These are phyloP conservation scores for Hypothenemus hampei DNA, from an alignment of 1,140 invertebrate species.

Conservation along the genomic window DNA sequence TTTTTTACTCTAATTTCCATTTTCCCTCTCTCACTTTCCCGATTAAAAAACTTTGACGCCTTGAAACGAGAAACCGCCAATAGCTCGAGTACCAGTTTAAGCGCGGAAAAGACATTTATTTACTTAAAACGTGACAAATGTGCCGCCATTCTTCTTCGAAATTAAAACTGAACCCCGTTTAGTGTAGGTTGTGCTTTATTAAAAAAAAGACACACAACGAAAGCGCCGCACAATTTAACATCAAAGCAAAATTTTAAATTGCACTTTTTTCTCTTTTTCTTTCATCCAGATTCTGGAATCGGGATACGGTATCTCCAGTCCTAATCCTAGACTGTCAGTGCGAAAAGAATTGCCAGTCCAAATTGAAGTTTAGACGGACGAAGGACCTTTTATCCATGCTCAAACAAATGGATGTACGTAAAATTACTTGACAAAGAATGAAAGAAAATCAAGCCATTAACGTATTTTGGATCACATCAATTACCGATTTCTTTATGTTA, in stretches of 20 bases:
- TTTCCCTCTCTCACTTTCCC: too few species aligned
- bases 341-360: constrained; percentile 9
- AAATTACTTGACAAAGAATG: constrained; percentile 6
- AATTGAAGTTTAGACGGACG: constrained; percentile 13
- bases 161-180: constrained; percentile 7
- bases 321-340: constrained; percentile 14
- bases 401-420: constrained; percentile 6
- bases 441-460: too few species aligned
- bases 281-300: too few species aligned
- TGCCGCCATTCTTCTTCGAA: constrained; percentile 2
- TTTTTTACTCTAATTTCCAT: too few species aligned
- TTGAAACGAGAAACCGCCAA: too few species aligned
- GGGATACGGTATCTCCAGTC: constrained; percentile 1
- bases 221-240: constrained; percentile 13
- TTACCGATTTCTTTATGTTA: too few species aligned
- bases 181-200: constrained; percentile 2
- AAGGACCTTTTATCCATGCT: constrained; percentile 8
- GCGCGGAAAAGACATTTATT: constrained; percentile 9
- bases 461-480: too few species aligned
- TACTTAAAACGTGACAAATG: constrained; percentile 3
- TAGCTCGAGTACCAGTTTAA: too few species aligned
- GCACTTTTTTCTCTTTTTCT: constrained; percentile 6
- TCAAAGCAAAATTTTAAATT: constrained; percentile 14
- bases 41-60: too few species aligned
- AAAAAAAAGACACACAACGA: too few species aligned